phyloP scores from a whole-genome alignment of 1,140 invertebrate species.

The Helicoverpa armigera region DNA sequence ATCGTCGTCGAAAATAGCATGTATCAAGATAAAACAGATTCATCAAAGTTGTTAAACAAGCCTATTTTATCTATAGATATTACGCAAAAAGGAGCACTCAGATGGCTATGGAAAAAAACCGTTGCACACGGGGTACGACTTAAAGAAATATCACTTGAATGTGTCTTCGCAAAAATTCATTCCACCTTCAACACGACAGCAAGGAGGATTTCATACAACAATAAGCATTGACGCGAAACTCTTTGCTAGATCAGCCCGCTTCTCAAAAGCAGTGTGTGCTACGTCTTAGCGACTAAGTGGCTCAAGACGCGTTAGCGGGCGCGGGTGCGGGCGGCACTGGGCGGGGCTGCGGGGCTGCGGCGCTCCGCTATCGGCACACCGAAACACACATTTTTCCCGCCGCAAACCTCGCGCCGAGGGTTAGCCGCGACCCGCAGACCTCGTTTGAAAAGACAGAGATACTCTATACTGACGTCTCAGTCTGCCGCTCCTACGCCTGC shows the following conservation, averaged over 20 bases:
- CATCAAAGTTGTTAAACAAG: no score
- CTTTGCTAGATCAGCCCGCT: background rate
- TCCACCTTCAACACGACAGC: background rate
- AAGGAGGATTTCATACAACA: background rate
- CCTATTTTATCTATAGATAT: no score
- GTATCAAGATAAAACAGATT: no score
- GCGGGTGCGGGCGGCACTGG: slow-evolving; percentile 67
- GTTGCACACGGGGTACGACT: no score
- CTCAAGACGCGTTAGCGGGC: slow-evolving; percentile 84
- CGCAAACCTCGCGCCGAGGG: slow-evolving; percentile 85
- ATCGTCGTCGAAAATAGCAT: no score
- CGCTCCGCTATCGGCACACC: slow-evolving; percentile 84
- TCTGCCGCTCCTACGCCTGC: slow-evolving; percentile 71
- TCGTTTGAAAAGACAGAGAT: slow-evolving; percentile 76
- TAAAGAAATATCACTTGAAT: no score
- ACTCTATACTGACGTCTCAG: slow-evolving; percentile 49
- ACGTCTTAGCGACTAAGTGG: slow-evolving; percentile 84
- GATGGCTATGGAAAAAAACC: no score
- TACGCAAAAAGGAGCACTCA: no score
- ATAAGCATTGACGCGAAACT: background rate
- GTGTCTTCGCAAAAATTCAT: background rate
- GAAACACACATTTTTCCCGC: slow-evolving; percentile 86
- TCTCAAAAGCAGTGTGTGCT: slow-evolving; percentile 69
- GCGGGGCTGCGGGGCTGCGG: slow-evolving; percentile 77
- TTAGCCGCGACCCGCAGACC: slow-evolving; percentile 85